phyloP scores from a whole-genome alignment of 2,113 vertebrate genomes.

The Dinomys branickii region DNA sequence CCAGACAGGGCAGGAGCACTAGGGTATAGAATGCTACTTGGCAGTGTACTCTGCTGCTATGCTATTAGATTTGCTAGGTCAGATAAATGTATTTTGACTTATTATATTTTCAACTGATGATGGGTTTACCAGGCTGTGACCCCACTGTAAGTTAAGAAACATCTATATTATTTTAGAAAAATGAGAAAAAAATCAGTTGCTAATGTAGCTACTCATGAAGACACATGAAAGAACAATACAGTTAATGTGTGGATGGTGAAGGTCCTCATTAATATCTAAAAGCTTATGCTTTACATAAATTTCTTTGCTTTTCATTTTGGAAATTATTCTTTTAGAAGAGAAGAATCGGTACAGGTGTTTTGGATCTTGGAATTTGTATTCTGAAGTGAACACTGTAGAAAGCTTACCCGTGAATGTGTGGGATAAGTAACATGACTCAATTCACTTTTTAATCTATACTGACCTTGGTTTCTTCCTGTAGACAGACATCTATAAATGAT shows the following conservation, averaged over 20 bases:
- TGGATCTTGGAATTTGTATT: neutral
- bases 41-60: neutral
- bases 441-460: neutral
- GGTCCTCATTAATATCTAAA: neutral
- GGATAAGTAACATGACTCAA: neutral
- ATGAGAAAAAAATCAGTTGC: neutral
- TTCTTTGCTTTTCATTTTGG: neutral
- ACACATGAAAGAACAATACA: neutral
- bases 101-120: neutral
- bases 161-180: neutral
- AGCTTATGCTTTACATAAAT: neutral
- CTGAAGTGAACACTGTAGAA: neutral
- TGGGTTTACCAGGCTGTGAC: neutral
- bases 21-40: too few species aligned
- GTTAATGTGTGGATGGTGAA: conserved; percentile 5
- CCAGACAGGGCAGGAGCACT: neutral
- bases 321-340: conserved; percentile 1
- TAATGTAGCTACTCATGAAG: neutral
- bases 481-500: conserved; percentile 97
- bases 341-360: neutral
- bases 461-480: conserved; percentile 93
- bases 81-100: neutral
- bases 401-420: neutral
- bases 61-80: neutral
- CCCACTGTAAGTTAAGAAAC: neutral